Evolutionary conservation across 2,113 vertebrate species (phyloP).

Genomic region (Corythornis madagascariensis): DNA sequence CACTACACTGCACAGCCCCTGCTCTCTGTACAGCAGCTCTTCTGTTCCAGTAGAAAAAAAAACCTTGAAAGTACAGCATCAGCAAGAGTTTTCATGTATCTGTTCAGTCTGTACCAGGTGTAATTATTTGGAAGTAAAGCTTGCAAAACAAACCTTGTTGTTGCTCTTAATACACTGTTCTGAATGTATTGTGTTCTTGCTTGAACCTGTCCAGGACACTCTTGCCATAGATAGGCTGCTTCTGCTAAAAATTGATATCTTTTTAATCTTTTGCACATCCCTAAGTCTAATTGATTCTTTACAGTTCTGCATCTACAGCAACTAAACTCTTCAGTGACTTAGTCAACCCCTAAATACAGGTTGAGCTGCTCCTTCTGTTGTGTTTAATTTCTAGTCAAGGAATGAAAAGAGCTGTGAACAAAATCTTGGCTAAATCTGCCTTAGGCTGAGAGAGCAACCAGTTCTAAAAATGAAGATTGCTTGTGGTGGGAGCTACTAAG

Average conservation of each 20-base stretch:
- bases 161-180: not conserved
- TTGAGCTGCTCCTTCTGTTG: not conserved
- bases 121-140: constrained; percentile 57
- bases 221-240: not conserved
- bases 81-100: not conserved
- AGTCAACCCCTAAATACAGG: not conserved
- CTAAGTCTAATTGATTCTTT: not conserved
- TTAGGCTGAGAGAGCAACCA: not conserved
- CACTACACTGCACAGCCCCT: not conserved
- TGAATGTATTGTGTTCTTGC: not conserved
- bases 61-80: not conserved
- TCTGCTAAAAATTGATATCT: not conserved
- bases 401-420: not conserved
- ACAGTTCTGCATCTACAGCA: not conserved
- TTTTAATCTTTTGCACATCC: not conserved
- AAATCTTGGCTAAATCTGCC: not conserved
- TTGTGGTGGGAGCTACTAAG: not conserved
- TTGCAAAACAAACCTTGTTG: constrained; percentile 34
- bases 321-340: not conserved
- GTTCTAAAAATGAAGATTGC: not conserved
- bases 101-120: constrained; percentile 28
- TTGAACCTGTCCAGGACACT: not conserved
- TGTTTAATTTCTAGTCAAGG: not conserved
- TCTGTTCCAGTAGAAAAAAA: not conserved
- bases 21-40: not conserved